These are phyloP conservation scores for Leuctra nigra DNA, from an alignment of 2,888 invertebrate species.

Conservation along the genomic window DNA sequence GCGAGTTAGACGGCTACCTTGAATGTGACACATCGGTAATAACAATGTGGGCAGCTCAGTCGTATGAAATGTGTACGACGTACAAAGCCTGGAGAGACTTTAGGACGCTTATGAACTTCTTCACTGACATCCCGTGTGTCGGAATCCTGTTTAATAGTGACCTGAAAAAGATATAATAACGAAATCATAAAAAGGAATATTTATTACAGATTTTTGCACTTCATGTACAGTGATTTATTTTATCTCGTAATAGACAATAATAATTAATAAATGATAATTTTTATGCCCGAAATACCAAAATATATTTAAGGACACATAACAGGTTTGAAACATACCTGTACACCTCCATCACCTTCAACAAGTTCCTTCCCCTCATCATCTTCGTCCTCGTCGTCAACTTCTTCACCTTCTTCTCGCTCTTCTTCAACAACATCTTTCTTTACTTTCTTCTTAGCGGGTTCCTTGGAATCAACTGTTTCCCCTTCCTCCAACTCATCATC, in stretches of 20 bases:
- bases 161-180: constrained; percentile 19
- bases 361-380: constrained; percentile 22
- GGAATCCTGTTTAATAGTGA: constrained; percentile 30
- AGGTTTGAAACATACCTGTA: no score
- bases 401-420: constrained; percentile 23
- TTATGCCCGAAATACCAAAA: no score
- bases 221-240: no score
- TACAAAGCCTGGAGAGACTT: neutral
- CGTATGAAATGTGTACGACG: constrained; percentile 51
- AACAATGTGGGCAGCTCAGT: constrained; percentile 70
- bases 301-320: no score
- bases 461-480: constrained; percentile 26
- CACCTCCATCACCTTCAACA: constrained; percentile 19
- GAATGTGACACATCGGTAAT: constrained; percentile 65
- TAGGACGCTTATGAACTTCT: constrained; percentile 19
- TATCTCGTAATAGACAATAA: no score
- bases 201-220: no score
- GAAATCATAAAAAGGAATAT: no score
- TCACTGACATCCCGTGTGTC: constrained; percentile 28
- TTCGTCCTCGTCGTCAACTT: constrained; percentile 21
- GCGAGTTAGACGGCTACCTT: no score
- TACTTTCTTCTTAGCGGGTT: constrained; percentile 12
- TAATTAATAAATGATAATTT: no score
- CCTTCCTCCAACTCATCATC: constrained; percentile 23
- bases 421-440: constrained; percentile 17